Percentiles rank a stretch among this genome's conserved stretches.
These are phyloP conservation scores for Protosalanx chinensis DNA, from an alignment of 2,797 vertebrate genomes.

Conservation along the genomic window DNA sequence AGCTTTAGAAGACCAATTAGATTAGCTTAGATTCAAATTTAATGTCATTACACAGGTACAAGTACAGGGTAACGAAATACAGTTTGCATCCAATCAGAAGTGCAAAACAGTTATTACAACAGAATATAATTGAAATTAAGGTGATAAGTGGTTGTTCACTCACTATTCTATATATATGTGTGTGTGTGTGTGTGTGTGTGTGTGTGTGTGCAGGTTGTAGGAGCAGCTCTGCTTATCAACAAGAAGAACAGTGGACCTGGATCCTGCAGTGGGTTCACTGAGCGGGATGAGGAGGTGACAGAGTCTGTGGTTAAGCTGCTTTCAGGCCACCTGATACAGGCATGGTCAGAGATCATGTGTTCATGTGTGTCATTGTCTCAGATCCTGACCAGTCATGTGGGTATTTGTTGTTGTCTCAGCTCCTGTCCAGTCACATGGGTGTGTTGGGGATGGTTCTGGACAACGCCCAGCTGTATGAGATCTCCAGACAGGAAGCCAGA, in stretches of 20 bases:
- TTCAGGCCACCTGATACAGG: neutral
- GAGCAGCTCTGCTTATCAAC: constrained; percentile 83
- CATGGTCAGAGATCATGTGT: neutral
- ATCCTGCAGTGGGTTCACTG: constrained; percentile 70
- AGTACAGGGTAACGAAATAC: too few species aligned
- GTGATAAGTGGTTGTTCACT: neutral
- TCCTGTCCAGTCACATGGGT: constrained; percentile 81
- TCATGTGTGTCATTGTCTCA: constrained; percentile 39
- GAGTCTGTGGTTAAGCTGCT: neutral
- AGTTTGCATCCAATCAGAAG: too few species aligned
- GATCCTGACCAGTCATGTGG: constrained; percentile 74
- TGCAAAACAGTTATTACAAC: too few species aligned
- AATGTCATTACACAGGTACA: too few species aligned
- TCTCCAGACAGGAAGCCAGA: constrained; percentile 82
- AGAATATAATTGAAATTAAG: too few species aligned
- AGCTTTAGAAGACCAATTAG: neutral
- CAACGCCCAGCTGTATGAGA: constrained; percentile 86
- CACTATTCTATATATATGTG: too few species aligned
- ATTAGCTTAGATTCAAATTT: too few species aligned
- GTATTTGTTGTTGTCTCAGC: constrained; percentile 59
- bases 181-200: too few species aligned
- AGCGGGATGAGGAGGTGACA: constrained; percentile 84
- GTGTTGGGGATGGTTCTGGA: constrained; percentile 85
- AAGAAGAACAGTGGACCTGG: constrained; percentile 75
- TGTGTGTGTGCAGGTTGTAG: constrained; percentile 72